Evolutionary conservation across 2,888 invertebrate genomes (phyloP).

Genomic region (Parnassius mnemosyne): DNA sequence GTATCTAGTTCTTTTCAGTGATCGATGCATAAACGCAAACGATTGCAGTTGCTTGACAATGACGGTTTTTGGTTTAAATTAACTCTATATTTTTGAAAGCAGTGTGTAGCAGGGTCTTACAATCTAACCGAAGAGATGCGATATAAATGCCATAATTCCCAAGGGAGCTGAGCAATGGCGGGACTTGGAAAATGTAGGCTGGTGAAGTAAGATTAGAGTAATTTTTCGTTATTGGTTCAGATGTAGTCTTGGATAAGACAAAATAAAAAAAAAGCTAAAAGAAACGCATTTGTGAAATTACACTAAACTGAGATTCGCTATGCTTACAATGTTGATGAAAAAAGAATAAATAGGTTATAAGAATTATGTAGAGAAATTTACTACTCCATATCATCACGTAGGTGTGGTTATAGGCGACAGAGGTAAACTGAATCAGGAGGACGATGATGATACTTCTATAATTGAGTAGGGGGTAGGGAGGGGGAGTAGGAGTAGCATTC

Average conservation of each 20-base stretch:
- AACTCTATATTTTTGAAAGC: background rate
- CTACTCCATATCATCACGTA: no score
- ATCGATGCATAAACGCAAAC: no score
- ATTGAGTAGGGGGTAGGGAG: no score
- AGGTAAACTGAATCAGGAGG: no score
- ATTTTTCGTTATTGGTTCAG: conserved; percentile 15
- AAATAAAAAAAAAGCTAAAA: background rate
- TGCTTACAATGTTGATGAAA: background rate
- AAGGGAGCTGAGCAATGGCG: conserved; percentile 11
- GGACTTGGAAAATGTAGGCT: conserved; percentile 14
- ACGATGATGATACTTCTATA: no score
- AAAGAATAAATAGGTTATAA: no score
- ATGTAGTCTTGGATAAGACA: conserved; percentile 12
- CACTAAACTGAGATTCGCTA: background rate
- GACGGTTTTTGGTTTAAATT: no score
- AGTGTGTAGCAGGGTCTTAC: conserved; percentile 14
- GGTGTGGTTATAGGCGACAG: no score
- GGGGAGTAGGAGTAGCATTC: no score
- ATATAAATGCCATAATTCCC: conserved; percentile 24
- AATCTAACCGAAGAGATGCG: conserved; percentile 18
- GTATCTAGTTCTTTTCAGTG: no score
- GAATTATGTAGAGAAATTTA: no score
- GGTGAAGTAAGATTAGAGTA: conserved; percentile 16
- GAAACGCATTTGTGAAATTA: conserved; percentile 1
- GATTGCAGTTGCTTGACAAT: no score